Base-by-base conservation (phyloP, 2,888 invertebrate species). In the Meiosimyza decipiens region DNA sequence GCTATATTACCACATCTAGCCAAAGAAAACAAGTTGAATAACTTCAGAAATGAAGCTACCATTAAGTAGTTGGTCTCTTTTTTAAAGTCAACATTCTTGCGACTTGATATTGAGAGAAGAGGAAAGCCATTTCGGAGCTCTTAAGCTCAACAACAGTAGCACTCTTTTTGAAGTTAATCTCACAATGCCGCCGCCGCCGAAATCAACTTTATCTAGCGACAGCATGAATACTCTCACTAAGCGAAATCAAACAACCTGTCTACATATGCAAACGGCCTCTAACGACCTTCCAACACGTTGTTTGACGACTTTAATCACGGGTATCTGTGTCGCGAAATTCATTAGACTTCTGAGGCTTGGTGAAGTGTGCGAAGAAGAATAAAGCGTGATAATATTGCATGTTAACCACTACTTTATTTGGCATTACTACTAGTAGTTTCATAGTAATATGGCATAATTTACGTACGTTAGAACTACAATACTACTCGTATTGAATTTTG, bases 191-290 rank as follows among this genome's bases (percentile, higher is more conserved):
- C 54, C 52, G 11, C 6, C 54, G 16, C 54, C 33, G 60, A 33
- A 62, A 40, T 16, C 60, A 33, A n/a, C 60, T 33, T 40, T 16
- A 62, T 62, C 60, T 62, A 40, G 16, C 60, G 60, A 16, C 40
- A n/a, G 33, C 60, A 62, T 22, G 22, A 16, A 22, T 18, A 64
- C 64, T 64, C 64, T 64, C 64, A 64, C 64, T 64, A 16, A 40
- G 40, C 12, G n/a, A n/a, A 18, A 18, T 62, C 16, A 33, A 47
- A 49, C 18, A 64, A 18, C 64, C 16, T 50, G 64, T 28, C 64
- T 50, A 64, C 77, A 81, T 82, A 80, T 84, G 79, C 81, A 82
- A 84, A 83, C 84, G 84, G 83, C 84, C 83, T 84, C 83, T 82
- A 83, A 83, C 84, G 83, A 84, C 83, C 83, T 84, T 83, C 83